Conservation (phyloP, 2,797 vertebrate genomes). For the Parotocinclus haroldoi region DNA sequence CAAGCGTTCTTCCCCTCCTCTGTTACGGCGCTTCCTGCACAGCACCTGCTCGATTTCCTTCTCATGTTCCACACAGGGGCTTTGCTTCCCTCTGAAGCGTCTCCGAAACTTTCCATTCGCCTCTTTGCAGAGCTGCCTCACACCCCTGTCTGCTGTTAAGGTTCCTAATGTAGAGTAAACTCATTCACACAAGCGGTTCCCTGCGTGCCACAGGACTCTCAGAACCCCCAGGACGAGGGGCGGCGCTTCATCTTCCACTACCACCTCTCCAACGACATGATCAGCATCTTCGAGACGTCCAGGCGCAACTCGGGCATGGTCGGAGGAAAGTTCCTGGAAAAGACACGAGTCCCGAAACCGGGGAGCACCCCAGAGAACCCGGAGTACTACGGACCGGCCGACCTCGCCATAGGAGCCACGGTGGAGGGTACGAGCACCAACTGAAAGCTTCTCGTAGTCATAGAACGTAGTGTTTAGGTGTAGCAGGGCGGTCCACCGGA, state of each 20-base stretch:
- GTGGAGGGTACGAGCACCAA: conserved; percentile 76
- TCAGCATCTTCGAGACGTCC: conserved; percentile 84
- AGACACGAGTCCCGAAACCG: conserved; percentile 78
- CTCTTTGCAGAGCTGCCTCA: not conserved
- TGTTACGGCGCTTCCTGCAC: too few relatives aligned
- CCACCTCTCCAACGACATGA: conserved; percentile 77
- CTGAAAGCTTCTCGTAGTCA: too few relatives aligned
- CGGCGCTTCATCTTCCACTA: conserved; percentile 84
- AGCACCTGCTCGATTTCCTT: too few relatives aligned
- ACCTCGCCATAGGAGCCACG: conserved; percentile 81
- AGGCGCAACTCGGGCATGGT: conserved; percentile 82
- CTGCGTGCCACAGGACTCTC: conserved; percentile 74
- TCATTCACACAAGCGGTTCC: too few relatives aligned
- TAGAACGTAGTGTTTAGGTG: too few relatives aligned
- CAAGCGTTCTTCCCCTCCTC: not conserved
- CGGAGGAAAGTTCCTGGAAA: conserved; percentile 81
- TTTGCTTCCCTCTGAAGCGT: too few relatives aligned
- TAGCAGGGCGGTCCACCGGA: too few relatives aligned
- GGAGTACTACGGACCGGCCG: conserved; percentile 78
- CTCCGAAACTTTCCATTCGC: too few relatives aligned
- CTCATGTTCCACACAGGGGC: too few relatives aligned
- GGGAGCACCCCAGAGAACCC: conserved; percentile 70
- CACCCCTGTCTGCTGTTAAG: not conserved
- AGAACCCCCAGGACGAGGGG: conserved; percentile 70
- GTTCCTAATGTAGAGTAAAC: too few relatives aligned